A percentile compares a stretch with the other conserved stretches of the same genome.
These are phyloP conservation scores for Papilio dardanus DNA, from an alignment of 1,140 invertebrate species.

Conservation along the genomic window DNA sequence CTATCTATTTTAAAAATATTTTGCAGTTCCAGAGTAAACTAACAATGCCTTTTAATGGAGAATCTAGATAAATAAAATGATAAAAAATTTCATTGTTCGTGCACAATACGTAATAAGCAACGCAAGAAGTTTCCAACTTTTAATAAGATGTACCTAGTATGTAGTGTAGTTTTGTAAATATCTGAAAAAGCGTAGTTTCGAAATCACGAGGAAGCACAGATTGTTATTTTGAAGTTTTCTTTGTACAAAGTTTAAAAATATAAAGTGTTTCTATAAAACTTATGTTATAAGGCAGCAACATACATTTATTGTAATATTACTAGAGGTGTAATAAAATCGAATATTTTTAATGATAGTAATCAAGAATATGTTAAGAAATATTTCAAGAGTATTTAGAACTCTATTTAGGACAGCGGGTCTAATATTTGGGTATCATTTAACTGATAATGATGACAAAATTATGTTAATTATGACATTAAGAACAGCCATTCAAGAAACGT, in stretches of 20 bases:
- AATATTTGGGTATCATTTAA: background rate
- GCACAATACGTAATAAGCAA: too few relatives aligned
- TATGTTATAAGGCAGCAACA: background rate
- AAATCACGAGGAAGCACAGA: background rate
- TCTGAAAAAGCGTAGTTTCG: background rate
- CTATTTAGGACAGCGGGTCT: background rate
- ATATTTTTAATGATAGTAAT: background rate
- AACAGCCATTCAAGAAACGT: background rate
- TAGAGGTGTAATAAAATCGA: background rate
- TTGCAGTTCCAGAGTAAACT: background rate
- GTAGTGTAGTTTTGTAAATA: background rate
- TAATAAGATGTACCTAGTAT: background rate
- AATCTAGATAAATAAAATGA: background rate
- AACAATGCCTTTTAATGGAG: background rate
- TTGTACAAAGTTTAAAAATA: background rate
- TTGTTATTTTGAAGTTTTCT: background rate
- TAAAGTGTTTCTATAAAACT: background rate
- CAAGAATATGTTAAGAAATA: slow-evolving; percentile 18
- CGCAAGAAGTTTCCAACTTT: background rate
- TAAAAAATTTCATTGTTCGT: background rate
- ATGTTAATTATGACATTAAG: background rate
- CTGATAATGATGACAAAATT: background rate
- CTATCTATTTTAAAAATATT: background rate
- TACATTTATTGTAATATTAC: background rate
- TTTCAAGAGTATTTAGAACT: background rate